Evolutionary conservation across 2,888 invertebrate species (phyloP).

Genomic region (Laspeyria flexula): DNA sequence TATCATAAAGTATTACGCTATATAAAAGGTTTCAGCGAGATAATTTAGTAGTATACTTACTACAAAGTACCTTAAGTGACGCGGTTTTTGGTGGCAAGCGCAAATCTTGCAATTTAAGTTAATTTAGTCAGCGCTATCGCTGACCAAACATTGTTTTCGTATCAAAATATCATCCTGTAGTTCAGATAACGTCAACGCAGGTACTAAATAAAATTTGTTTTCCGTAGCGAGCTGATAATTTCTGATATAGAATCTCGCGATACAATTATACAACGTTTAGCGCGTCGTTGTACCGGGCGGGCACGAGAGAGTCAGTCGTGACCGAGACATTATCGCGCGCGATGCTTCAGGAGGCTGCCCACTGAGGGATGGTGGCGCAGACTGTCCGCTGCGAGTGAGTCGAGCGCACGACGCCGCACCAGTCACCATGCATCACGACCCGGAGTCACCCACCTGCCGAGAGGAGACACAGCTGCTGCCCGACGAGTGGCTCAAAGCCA

Average conservation of each 20-base stretch:
- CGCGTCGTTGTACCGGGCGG: conserved; percentile 68
- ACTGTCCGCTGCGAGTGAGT: conserved; percentile 61
- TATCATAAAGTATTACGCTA: conserved; percentile 37
- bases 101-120: background rate
- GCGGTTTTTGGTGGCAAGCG: background rate
- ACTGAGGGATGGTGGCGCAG: conserved; percentile 74
- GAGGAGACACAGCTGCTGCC: conserved; percentile 82
- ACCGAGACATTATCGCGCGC: conserved; percentile 82
- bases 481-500: conserved; percentile 82
- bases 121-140: background rate
- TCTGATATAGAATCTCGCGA: conserved; percentile 79
- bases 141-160: background rate
- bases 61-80: conserved; percentile 15
- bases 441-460: conserved; percentile 79
- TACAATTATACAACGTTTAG: conserved; percentile 84
- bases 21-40: conserved; percentile 31
- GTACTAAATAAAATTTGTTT: conserved; percentile 77
- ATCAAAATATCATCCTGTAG: conserved; percentile 62
- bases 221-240: conserved; percentile 81
- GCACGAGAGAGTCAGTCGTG: conserved; percentile 78
- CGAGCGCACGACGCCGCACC: conserved; percentile 73
- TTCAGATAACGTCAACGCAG: conserved; percentile 62
- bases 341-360: conserved; percentile 79
- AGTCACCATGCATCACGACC: conserved; percentile 75
- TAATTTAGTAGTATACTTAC: conserved; percentile 10